phyloP scores from a whole-genome alignment of 2,888 invertebrate species.

The Pardosa pseudoannulata region DNA sequence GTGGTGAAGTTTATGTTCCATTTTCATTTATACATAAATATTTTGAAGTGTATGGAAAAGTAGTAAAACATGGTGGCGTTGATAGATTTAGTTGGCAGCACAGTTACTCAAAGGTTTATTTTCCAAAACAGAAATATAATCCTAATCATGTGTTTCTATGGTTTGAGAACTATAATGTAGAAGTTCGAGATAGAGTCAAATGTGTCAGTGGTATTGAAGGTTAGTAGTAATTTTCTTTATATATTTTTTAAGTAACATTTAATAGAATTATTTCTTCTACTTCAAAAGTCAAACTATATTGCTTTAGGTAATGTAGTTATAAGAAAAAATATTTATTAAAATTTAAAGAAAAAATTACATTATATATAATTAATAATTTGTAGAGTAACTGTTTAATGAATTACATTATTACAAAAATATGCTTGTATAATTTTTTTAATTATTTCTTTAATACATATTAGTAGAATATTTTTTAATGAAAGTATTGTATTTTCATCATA shows the following conservation, averaged over 20 bases:
- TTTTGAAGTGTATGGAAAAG: constrained; percentile 94
- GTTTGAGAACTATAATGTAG: constrained; percentile 98
- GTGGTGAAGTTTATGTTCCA: constrained; percentile 90
- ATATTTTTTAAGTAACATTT: neutral
- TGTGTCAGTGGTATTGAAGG: constrained; percentile 96
- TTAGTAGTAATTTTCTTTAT: constrained; percentile 74
- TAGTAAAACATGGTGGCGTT: constrained; percentile 83
- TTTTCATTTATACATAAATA: constrained; percentile 95
- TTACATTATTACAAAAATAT: too few species aligned
- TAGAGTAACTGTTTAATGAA: too few species aligned
- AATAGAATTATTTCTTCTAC: too few species aligned
- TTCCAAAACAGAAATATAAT: constrained; percentile 92
- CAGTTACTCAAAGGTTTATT: constrained; percentile 93
- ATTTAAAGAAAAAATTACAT: too few species aligned
- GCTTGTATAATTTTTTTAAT: too few species aligned
- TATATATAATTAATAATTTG: too few species aligned
- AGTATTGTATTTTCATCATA: too few species aligned
- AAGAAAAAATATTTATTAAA: too few species aligned
- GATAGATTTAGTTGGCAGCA: constrained; percentile 96
- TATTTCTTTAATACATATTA: too few species aligned
- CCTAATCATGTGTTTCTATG: constrained; percentile 94
- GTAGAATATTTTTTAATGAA: too few species aligned
- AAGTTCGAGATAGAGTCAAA: constrained; percentile 95
- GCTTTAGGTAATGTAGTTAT: too few species aligned
- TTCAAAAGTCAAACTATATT: too few species aligned